Evolutionary conservation across 2,113 vertebrate genomes (phyloP).

Genomic region (Istiophorus platypterus): DNA sequence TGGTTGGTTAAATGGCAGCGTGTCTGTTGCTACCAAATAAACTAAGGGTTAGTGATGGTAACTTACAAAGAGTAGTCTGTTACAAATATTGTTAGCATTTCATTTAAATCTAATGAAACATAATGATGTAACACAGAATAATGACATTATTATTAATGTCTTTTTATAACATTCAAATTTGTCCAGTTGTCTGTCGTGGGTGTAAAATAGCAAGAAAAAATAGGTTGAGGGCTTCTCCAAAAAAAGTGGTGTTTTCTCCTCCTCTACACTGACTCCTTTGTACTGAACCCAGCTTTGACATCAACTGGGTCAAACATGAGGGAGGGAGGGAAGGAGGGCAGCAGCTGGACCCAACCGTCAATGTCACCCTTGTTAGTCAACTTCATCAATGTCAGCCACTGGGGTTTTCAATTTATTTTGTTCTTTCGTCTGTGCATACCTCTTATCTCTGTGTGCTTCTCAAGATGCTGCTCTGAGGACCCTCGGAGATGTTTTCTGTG

Average conservation of each 20-base stretch:
- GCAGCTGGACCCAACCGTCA: slow-evolving; percentile 81
- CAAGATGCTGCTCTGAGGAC: slow-evolving; percentile 26
- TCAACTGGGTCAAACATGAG: slow-evolving; percentile 82
- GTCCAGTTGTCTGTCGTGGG: slow-evolving; percentile 27
- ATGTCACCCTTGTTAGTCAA: slow-evolving; percentile 85
- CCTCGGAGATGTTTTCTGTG: slow-evolving; percentile 8
- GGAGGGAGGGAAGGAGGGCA: slow-evolving; percentile 75
- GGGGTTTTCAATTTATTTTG: slow-evolving; percentile 66
- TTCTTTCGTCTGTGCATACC: slow-evolving; percentile 50
- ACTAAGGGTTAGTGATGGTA: background rate
- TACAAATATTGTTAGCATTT: background rate
- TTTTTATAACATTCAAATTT: background rate
- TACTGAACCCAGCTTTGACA: slow-evolving; percentile 80
- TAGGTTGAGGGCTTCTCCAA: slow-evolving; percentile 55
- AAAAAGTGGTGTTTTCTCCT: slow-evolving; percentile 70
- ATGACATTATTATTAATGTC: background rate
- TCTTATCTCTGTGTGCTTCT: slow-evolving; percentile 52
- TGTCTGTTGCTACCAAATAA: background rate
- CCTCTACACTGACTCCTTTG: slow-evolving; percentile 80
- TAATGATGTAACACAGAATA: background rate
- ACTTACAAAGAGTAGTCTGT: background rate
- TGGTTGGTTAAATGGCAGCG: background rate
- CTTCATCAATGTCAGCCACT: slow-evolving; percentile 81
- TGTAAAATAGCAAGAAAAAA: slow-evolving; percentile 55
- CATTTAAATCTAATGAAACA: background rate